These are phyloP conservation scores for Shargacucullia verbasci DNA, from an alignment of 2,888 invertebrate genomes.

Conservation along the genomic window DNA sequence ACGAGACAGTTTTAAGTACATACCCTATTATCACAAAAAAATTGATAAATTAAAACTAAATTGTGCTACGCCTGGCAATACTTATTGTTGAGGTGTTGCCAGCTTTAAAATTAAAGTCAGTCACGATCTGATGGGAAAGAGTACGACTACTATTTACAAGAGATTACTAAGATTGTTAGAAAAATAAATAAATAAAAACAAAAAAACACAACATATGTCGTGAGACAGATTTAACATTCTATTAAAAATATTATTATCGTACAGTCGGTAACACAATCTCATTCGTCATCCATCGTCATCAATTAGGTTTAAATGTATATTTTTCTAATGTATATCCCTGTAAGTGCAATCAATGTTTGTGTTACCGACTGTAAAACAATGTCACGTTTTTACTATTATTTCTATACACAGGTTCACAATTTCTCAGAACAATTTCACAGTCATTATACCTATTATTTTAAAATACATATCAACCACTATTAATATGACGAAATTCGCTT, in stretches of 20 bases:
- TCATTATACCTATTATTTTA: constrained; percentile 36
- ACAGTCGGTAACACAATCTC: constrained; percentile 45
- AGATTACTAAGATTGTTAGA: constrained; percentile 66
- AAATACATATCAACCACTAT: constrained; percentile 39
- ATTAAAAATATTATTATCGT: constrained; percentile 43
- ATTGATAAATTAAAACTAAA: constrained; percentile 81
- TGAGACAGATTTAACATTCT: constrained; percentile 81
- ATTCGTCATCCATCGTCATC: constrained; percentile 22
- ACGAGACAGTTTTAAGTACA: constrained; percentile 79
- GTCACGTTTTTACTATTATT: constrained; percentile 15
- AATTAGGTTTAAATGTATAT: constrained; percentile 3
- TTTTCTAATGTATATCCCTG: too few species aligned
- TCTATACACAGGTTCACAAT: constrained; percentile 49
- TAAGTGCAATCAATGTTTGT: constrained; percentile 5
- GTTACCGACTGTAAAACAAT: constrained; percentile 44
- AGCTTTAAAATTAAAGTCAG: constrained; percentile 66
- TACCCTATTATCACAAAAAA: constrained; percentile 86
- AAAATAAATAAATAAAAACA: constrained; percentile 56
- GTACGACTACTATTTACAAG: constrained; percentile 76
- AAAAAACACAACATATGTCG: constrained; percentile 86
- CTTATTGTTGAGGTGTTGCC: constrained; percentile 62
- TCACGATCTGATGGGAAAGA: constrained; percentile 86
- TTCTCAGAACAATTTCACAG: constrained; percentile 65
- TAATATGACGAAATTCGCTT: constrained; percentile 49
- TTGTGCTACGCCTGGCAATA: constrained; percentile 79